phyloP scores from a whole-genome alignment of 53 echinoderm and acorn worm species.

The Arbacia lixula region DNA sequence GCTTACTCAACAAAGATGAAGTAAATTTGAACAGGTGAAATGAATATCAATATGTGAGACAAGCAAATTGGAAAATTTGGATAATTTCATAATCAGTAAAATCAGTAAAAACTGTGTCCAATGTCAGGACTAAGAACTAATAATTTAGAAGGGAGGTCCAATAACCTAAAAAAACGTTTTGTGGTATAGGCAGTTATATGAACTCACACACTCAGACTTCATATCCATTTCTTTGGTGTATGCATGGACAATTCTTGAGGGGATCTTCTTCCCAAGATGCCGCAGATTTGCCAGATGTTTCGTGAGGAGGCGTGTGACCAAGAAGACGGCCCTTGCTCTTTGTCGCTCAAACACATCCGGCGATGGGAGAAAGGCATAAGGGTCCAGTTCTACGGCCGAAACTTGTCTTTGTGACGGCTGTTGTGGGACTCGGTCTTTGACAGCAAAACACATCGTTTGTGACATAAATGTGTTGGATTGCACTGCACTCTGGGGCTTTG shows the following conservation, averaged over 20 bases:
- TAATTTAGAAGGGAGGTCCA: too few species aligned
- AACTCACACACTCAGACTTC: constrained; percentile 26
- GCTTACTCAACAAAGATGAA: too few species aligned
- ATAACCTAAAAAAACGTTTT: too few species aligned
- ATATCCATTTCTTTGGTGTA: constrained; percentile 24
- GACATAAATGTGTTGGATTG: neutral
- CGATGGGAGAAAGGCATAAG: constrained; percentile 13
- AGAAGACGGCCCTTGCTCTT: constrained; percentile 6
- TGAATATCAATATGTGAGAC: too few species aligned
- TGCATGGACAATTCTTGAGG: neutral
- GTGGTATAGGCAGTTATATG: too few species aligned
- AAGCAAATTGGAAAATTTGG: too few species aligned
- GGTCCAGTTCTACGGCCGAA: neutral
- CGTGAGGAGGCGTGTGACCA: neutral
- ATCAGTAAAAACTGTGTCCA: too few species aligned
- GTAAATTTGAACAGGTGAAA: too few species aligned
- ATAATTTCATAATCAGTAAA: too few species aligned
- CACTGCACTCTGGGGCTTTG: too few species aligned
- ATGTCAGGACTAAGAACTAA: too few species aligned
- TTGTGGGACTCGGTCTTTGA: neutral
- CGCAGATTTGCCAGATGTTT: constrained; percentile 11
- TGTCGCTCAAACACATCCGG: constrained; percentile 15
- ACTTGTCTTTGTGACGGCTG: neutral
- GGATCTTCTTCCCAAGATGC: neutral
- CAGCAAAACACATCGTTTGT: neutral